A percentile compares a stretch with the other conserved stretches of the same genome.
Conservation (phyloP, 2,797 vertebrate species). For the Rhinoraja longicauda region DNA sequence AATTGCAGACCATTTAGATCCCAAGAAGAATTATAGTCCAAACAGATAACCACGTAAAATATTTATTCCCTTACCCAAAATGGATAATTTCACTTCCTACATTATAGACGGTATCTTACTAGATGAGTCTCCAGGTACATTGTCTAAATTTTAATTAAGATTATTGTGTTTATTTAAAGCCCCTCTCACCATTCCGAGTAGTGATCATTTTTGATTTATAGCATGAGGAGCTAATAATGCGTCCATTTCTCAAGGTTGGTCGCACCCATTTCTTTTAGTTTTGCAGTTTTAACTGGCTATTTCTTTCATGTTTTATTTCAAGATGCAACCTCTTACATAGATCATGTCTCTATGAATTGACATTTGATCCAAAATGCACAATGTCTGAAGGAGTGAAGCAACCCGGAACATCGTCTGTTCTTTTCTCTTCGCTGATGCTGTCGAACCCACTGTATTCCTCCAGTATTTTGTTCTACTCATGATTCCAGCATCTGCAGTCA, state of each 20-base stretch:
- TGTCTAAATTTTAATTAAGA: background rate
- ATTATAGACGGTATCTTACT: background rate
- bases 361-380: background rate
- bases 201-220: background rate
- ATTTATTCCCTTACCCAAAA: background rate
- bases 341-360: background rate
- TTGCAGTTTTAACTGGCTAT: background rate
- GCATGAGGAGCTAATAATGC: background rate
- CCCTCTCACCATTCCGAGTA: background rate
- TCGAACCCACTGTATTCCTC: no score
- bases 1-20: background rate
- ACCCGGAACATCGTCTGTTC: no score
- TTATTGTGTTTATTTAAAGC: background rate
- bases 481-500: no score
- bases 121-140: background rate
- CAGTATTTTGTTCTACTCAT: no score
- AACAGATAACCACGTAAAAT: background rate
- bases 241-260: background rate
- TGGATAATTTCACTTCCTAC: background rate
- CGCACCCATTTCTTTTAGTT: background rate
- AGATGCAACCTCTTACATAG: background rate
- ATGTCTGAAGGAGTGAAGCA: background rate
- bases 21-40: background rate
- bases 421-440: no score
- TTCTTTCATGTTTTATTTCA: background rate